Evolutionary conservation across 2,888 invertebrate genomes (phyloP).

Genomic region (Pseudococcus jackbeardsleyi): DNA sequence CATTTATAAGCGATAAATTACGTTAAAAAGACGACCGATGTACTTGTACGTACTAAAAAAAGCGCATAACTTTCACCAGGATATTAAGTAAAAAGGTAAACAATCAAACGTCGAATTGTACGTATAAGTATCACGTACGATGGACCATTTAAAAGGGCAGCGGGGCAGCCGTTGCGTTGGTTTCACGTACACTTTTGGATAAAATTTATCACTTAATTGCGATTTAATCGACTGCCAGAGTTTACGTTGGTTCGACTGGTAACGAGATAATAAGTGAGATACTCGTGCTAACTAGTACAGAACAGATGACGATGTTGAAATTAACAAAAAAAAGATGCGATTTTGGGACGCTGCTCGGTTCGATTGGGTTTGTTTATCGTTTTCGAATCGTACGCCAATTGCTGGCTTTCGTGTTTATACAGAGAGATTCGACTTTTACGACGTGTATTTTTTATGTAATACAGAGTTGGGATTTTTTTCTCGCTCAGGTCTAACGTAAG

Average conservation of each 20-base stretch:
- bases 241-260: background rate
- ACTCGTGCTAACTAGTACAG: background rate
- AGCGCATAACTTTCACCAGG: background rate
- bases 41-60: background rate
- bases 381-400: slow-evolving; percentile 12
- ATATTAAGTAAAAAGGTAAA: background rate
- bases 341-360: background rate
- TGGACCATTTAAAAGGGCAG: background rate
- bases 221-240: background rate
- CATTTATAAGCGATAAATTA: slow-evolving; percentile 23
- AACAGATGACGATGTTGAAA: slow-evolving; percentile 5
- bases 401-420: background rate
- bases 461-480: background rate
- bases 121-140: background rate
- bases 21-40: background rate
- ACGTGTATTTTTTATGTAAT: slow-evolving; percentile 1
- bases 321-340: background rate
- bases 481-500: background rate
- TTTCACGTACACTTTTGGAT: background rate
- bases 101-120: background rate
- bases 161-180: background rate
- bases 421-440: slow-evolving; percentile 11
- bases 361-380: background rate
- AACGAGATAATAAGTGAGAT: slow-evolving; percentile 5
- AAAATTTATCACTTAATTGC: slow-evolving; percentile 22